phyloP scores from a whole-genome alignment of 2,888 invertebrate species.

The Elegia similella region DNA sequence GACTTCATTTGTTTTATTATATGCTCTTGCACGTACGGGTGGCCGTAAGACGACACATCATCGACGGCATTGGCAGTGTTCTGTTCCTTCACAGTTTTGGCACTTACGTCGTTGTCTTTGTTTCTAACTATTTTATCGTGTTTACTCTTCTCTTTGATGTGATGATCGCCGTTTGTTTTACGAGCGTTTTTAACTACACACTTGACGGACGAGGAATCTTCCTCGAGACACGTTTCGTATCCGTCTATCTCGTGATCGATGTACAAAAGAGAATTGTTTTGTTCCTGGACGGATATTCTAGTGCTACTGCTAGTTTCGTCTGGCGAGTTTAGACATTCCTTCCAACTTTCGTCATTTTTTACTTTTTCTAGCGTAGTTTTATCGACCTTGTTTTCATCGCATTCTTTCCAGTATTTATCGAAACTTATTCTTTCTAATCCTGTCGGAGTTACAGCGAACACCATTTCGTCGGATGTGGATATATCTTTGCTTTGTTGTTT shows the following conservation, averaged over 20 bases:
- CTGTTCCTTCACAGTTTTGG: constrained; percentile 51
- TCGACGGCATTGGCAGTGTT: constrained; percentile 48
- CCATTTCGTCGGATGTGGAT: constrained; percentile 79
- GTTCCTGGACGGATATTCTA: constrained; percentile 65
- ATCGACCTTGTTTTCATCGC: constrained; percentile 42
- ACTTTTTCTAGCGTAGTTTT: constrained; percentile 50
- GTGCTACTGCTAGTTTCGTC: constrained; percentile 53
- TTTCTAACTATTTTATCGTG: constrained; percentile 63
- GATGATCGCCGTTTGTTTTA: constrained; percentile 65
- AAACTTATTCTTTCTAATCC: constrained; percentile 77
- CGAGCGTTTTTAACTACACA: constrained; percentile 58
- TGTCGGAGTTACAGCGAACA: constrained; percentile 76
- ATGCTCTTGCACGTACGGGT: constrained; percentile 72
- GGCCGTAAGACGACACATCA: constrained; percentile 49
- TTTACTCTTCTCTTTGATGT: constrained; percentile 71
- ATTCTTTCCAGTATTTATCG: constrained; percentile 74
- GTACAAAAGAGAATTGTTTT: constrained; percentile 62
- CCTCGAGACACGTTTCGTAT: constrained; percentile 84
- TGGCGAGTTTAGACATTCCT: constrained; percentile 65
- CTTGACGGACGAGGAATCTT: constrained; percentile 73
- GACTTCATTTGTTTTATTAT: constrained; percentile 78
- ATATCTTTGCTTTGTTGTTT: constrained; percentile 77
- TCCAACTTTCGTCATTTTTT: constrained; percentile 71
- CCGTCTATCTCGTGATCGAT: constrained; percentile 79
- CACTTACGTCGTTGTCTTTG: constrained; percentile 63